phyloP scores from a whole-genome alignment of 2,797 vertebrate genomes.

The Dipus sagitta region DNA sequence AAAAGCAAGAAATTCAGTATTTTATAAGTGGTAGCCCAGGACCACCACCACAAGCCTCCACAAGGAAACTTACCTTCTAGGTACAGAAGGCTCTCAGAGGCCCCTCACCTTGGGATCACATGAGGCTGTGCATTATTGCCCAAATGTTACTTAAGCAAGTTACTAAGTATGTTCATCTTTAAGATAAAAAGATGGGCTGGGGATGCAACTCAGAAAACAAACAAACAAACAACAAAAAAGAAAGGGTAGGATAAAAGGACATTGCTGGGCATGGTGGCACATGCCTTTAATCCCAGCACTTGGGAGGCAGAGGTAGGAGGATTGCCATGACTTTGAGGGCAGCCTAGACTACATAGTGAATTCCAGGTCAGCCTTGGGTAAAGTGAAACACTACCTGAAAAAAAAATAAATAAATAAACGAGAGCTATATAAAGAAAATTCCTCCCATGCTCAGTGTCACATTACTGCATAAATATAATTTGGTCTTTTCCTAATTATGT shows the following conservation, averaged over 20 bases:
- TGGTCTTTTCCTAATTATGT: not conserved
- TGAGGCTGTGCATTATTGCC: not conserved
- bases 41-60: not conserved
- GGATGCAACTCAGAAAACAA: too few relatives aligned
- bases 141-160: not conserved
- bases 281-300: too few relatives aligned
- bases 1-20: not conserved
- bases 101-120: not conserved
- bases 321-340: too few relatives aligned
- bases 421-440: not conserved
- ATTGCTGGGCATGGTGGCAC: too few relatives aligned
- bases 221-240: too few relatives aligned
- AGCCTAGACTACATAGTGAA: too few relatives aligned
- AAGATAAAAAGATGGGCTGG: not conserved
- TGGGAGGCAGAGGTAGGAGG: too few relatives aligned
- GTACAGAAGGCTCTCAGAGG: not conserved
- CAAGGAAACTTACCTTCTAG: not conserved
- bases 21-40: not conserved
- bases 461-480: not conserved
- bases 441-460: not conserved
- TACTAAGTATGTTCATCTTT: not conserved
- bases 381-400: too few relatives aligned
- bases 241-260: too few relatives aligned
- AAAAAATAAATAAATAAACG: too few relatives aligned
- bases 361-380: too few relatives aligned